Percentiles rank a stretch among this genome's conserved stretches.
These are phyloP conservation scores for Drosophila flavopinicola DNA, from an alignment of 2,888 invertebrate genomes.

Conservation along the genomic window DNA sequence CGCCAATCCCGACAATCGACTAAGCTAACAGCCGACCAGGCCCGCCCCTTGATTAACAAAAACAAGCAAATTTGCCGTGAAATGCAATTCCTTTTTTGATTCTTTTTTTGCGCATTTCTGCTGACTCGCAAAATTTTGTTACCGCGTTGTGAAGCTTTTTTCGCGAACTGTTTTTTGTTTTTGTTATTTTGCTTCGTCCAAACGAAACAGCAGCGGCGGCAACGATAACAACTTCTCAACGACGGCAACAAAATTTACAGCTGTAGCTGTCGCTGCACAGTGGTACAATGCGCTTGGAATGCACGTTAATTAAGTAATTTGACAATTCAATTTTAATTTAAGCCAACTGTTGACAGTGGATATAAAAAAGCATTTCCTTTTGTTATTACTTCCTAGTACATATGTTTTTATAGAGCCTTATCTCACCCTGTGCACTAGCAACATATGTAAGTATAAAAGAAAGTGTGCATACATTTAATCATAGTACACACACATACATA, in stretches of 20 bases:
- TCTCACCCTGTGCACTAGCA: no score
- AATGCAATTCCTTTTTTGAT: slow-evolving; percentile 76
- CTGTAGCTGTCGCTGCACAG: slow-evolving; percentile 72
- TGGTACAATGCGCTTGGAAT: slow-evolving; percentile 37
- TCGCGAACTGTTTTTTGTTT: slow-evolving; percentile 41
- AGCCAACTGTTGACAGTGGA: no score
- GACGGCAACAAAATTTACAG: slow-evolving; percentile 76
- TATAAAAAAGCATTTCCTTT: no score
- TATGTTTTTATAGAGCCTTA: neutral
- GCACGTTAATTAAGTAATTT: neutral
- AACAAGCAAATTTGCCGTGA: slow-evolving; percentile 69
- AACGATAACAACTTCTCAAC: slow-evolving; percentile 78
- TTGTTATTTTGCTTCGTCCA: slow-evolving; percentile 58
- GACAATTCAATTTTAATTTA: neutral
- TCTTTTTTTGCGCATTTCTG: slow-evolving; percentile 47
- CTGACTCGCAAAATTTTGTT: slow-evolving; percentile 75
- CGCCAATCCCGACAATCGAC: slow-evolving; percentile 14
- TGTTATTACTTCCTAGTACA: no score
- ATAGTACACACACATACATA: slow-evolving; percentile 1
- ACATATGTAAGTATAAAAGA: no score
- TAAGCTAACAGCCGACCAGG: slow-evolving; percentile 41
- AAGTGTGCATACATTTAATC: neutral
- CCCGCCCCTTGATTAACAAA: slow-evolving; percentile 55
- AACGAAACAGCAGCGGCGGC: slow-evolving; percentile 58
- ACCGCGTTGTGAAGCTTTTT: slow-evolving; percentile 63